A percentile compares a stretch with the other conserved stretches of the same genome.
These are phyloP conservation scores for Parauchenoglanis punctatus DNA, from an alignment of 2,797 vertebrate species.

Conservation along the genomic window DNA sequence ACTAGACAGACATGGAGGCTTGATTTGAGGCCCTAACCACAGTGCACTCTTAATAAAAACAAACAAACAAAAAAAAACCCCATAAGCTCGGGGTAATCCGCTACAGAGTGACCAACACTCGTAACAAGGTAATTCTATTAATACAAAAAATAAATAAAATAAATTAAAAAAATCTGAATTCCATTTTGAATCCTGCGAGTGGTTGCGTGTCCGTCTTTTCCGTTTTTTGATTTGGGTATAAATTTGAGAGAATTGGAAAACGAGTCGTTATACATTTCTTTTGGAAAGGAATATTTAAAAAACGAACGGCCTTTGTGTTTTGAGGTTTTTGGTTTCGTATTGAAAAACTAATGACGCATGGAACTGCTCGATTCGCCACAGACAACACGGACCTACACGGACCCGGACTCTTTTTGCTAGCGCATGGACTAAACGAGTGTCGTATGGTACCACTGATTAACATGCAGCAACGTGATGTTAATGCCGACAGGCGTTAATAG, in stretches of 20 bases:
- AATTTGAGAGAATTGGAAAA: too few relatives aligned
- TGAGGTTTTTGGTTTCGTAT: too few relatives aligned
- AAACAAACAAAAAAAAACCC: background rate
- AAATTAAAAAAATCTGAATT: background rate
- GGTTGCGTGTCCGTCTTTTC: too few relatives aligned
- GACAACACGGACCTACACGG: too few relatives aligned
- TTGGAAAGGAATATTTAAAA: too few relatives aligned
- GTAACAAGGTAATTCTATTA: background rate
- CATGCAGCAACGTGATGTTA: background rate
- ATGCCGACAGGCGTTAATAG: background rate
- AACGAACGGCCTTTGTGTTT: too few relatives aligned
- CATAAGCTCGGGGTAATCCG: background rate
- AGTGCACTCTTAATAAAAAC: too few relatives aligned
- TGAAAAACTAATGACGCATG: too few relatives aligned
- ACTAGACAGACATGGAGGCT: background rate
- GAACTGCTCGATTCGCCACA: too few relatives aligned
- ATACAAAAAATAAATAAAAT: background rate
- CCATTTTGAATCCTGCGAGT: too few relatives aligned
- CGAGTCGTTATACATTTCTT: too few relatives aligned
- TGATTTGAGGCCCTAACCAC: slow-evolving; percentile 8
- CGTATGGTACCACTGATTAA: background rate
- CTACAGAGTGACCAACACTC: background rate
- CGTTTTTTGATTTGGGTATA: too few relatives aligned
- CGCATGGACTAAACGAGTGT: background rate
- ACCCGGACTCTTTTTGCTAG: background rate